Conservation (phyloP, 2,113 vertebrate species). For the Vanacampus margaritifer region DNA sequence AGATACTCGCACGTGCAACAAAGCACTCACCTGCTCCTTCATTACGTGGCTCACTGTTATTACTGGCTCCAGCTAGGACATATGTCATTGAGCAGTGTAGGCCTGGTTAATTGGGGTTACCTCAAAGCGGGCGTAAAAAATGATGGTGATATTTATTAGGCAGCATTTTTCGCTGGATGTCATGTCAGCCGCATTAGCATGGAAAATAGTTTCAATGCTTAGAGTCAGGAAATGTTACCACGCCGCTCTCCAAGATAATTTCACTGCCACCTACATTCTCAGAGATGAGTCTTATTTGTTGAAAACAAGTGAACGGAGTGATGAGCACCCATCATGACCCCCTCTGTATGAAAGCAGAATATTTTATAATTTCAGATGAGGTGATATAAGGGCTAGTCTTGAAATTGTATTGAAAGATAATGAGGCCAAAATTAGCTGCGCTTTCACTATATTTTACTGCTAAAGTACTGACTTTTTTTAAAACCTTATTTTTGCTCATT, state of each 20-base stretch:
- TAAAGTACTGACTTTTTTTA: not conserved
- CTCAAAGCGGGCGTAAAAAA: slow-evolving; percentile 64
- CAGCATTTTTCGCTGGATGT: slow-evolving; percentile 62
- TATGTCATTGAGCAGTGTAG: slow-evolving; percentile 65
- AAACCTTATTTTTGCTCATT: not conserved
- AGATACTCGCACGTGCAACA: slow-evolving; percentile 39
- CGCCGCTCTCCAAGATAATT: slow-evolving; percentile 42
- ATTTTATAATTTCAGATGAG: slow-evolving; percentile 46
- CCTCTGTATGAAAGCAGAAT: slow-evolving; percentile 28
- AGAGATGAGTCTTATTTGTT: slow-evolving; percentile 67
- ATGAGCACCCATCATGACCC: slow-evolving; percentile 46
- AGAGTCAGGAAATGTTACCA: slow-evolving; percentile 42
- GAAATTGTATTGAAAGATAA: slow-evolving; percentile 57
- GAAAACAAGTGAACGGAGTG: slow-evolving; percentile 61
- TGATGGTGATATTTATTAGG: slow-evolving; percentile 68
- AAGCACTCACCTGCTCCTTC: slow-evolving; percentile 44
- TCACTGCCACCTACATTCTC: slow-evolving; percentile 34
- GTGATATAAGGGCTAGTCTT: slow-evolving; percentile 52
- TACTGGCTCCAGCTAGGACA: slow-evolving; percentile 65
- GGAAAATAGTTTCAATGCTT: slow-evolving; percentile 55
- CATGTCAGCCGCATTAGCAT: slow-evolving; percentile 54
- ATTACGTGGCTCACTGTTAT: slow-evolving; percentile 54
- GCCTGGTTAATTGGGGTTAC: slow-evolving; percentile 71
- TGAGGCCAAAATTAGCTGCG: slow-evolving; percentile 48
- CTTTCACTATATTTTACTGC: not conserved